phyloP scores from a whole-genome alignment of 2,888 invertebrate species.

The Timema podura region DNA sequence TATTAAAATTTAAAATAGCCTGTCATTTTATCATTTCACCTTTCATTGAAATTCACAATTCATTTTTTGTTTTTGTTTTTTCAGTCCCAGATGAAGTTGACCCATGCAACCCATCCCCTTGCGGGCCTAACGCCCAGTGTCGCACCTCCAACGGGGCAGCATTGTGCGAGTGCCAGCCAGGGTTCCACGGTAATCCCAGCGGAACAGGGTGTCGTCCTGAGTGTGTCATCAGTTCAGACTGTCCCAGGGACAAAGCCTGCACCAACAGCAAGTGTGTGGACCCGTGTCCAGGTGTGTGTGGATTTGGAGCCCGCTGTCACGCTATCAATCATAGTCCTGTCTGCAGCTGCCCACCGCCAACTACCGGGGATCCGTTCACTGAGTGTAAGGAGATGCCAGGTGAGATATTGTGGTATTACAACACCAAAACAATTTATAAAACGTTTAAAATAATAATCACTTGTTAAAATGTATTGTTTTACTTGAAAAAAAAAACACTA shows the following conservation, averaged over 20 bases:
- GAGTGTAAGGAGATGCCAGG: conserved; percentile 54
- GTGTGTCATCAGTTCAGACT: conserved; percentile 74
- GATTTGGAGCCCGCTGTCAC: conserved; percentile 69
- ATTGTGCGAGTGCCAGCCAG: conserved; percentile 70
- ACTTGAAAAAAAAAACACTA: background rate
- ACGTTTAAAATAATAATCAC: background rate
- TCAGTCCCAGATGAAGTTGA: conserved; percentile 36
- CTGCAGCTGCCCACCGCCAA: conserved; percentile 68
- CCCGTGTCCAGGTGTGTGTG: conserved; percentile 77
- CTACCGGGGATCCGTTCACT: conserved; percentile 77
- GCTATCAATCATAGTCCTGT: conserved; percentile 82
- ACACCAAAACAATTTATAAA: too few species aligned
- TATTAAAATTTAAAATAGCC: too few species aligned
- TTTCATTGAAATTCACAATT: too few species aligned
- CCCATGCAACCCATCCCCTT: conserved; percentile 59
- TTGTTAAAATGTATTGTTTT: background rate
- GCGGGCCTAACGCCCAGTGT: conserved; percentile 75
- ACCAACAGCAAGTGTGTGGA: conserved; percentile 74
- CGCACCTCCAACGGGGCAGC: conserved; percentile 53
- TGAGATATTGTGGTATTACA: too few species aligned
- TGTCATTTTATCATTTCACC: too few species aligned
- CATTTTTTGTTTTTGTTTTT: too few species aligned
- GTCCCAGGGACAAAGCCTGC: conserved; percentile 69
- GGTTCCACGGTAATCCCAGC: conserved; percentile 67
- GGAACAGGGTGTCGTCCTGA: conserved; percentile 73